Evolutionary conservation across 2,113 vertebrate species (phyloP).

Genomic region (Promerops cafer): DNA sequence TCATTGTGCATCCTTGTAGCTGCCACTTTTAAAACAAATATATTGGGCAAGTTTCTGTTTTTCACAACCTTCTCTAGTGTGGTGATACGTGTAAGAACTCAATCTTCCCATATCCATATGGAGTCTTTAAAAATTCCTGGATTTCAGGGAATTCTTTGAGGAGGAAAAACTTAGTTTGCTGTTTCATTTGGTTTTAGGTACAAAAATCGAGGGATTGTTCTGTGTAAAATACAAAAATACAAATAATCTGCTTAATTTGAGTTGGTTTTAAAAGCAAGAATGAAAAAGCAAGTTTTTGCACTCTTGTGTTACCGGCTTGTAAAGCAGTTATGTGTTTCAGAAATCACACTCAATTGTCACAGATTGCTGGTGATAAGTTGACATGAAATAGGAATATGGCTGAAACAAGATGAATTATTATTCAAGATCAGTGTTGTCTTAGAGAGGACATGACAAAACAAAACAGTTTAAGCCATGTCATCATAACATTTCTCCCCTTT

Average conservation of each 20-base stretch:
- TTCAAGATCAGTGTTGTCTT: background rate
- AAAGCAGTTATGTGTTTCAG: background rate
- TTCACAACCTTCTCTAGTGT: background rate
- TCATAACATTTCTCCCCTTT: background rate
- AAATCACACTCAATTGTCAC: background rate
- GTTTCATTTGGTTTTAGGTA: background rate
- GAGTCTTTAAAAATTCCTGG: background rate
- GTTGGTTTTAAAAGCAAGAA: background rate
- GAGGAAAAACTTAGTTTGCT: background rate
- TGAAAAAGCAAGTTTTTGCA: background rate
- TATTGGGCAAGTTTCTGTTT: background rate
- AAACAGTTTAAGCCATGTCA: background rate
- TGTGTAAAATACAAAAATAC: background rate
- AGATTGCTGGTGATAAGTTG: background rate
- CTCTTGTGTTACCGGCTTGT: background rate
- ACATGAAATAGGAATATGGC: background rate
- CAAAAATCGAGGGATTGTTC: background rate
- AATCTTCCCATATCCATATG: background rate
- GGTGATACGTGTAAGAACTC: background rate
- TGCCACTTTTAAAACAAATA: background rate
- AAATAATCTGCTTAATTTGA: background rate
- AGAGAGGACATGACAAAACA: background rate
- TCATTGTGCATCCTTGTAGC: background rate
- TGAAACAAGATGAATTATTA: background rate
- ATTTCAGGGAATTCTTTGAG: background rate